These are phyloP conservation scores for Mimas tiliae DNA, from an alignment of 2,888 invertebrate genomes.

Conservation along the genomic window DNA sequence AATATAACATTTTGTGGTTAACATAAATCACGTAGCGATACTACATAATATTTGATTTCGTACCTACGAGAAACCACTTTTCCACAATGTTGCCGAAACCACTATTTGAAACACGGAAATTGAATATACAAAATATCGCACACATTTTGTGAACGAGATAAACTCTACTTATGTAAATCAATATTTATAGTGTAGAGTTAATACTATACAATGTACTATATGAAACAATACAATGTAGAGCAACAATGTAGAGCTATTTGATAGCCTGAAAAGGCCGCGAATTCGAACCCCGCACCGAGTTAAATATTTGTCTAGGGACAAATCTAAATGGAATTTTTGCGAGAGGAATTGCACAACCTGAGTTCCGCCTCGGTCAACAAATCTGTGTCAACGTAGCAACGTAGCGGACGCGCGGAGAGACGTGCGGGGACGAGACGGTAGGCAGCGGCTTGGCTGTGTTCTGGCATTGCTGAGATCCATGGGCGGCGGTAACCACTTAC, in stretches of 20 bases:
- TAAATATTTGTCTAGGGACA: too few species aligned
- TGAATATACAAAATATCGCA: neutral
- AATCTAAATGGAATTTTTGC: neutral
- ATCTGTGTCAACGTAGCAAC: too few species aligned
- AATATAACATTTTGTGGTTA: neutral
- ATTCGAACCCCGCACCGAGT: too few species aligned
- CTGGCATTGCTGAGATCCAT: too few species aligned
- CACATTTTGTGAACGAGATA: neutral
- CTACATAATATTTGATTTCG: neutral
- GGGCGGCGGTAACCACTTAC: too few species aligned
- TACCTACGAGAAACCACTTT: neutral
- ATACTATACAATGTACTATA: neutral
- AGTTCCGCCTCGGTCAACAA: too few species aligned
- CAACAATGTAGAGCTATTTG: neutral
- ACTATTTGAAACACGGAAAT: constrained; percentile 21
- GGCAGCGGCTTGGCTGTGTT: too few species aligned
- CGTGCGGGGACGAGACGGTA: too few species aligned
- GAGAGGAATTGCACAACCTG: too few species aligned
- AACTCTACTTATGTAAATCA: neutral
- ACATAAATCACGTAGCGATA: neutral
- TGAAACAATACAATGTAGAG: neutral
- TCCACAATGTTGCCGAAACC: constrained; percentile 8
- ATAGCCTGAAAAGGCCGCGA: too few species aligned
- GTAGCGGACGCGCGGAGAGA: too few species aligned
- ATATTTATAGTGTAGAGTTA: neutral